Conservation (phyloP, 2,888 invertebrate species). For the Masnerella sp. region DNA sequence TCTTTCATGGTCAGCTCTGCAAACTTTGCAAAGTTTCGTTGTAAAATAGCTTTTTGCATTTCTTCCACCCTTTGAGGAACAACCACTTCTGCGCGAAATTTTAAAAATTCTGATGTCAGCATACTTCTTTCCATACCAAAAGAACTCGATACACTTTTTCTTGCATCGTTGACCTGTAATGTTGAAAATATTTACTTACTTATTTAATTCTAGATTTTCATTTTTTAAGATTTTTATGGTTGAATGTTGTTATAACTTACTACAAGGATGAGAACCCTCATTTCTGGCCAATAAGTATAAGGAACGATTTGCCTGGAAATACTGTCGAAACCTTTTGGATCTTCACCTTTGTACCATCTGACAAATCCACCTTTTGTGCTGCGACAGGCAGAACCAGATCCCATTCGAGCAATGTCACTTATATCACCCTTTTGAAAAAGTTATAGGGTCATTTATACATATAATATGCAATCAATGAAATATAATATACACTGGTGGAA, state of each 20-base stretch:
- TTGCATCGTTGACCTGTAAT: slow-evolving; percentile 83
- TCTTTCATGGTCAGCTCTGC: slow-evolving; percentile 98
- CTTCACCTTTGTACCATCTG: slow-evolving; percentile 88
- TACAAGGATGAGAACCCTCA: slow-evolving; percentile 93
- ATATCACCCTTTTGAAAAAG: slow-evolving; percentile 87
- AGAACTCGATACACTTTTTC: slow-evolving; percentile 92
- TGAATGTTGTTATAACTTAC: slow-evolving; percentile 78
- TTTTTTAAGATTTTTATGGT: not conserved
- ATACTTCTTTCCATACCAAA: slow-evolving; percentile 91
- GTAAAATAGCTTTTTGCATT: slow-evolving; percentile 82
- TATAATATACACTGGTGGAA: too few species aligned
- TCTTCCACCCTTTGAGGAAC: slow-evolving; percentile 85
- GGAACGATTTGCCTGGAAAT: slow-evolving; percentile 86
- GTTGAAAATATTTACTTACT: not conserved
- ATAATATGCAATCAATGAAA: too few species aligned
- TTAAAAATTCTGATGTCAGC: slow-evolving; percentile 89
- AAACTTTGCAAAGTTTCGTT: slow-evolving; percentile 88
- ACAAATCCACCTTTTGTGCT: slow-evolving; percentile 97
- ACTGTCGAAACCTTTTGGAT: slow-evolving; percentile 85
- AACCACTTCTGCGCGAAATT: slow-evolving; percentile 84
- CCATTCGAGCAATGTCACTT: slow-evolving; percentile 87
- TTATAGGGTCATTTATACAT: too few species aligned
- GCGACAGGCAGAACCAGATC: slow-evolving; percentile 98
- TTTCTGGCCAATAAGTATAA: slow-evolving; percentile 91
- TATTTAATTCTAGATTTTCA: not conserved